Base-by-base conservation (phyloP, 1,140 invertebrate genomes). In the Pissodes strobi region DNA sequence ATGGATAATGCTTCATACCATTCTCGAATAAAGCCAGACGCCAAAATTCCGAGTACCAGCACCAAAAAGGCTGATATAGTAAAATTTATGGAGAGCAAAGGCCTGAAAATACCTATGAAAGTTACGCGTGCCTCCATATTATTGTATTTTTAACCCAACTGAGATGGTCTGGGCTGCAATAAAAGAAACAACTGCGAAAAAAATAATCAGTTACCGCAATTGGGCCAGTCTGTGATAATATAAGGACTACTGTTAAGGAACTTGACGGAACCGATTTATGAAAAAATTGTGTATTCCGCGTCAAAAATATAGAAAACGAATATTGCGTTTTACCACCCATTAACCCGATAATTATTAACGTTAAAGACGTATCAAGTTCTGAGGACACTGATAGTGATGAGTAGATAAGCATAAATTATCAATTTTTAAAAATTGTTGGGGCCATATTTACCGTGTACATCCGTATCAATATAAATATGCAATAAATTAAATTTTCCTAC, bases 21-120 rank as follows among this genome's bases (percentile, higher is more conserved):
- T n/a, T n/a, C n/a, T n/a, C 55, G 67, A 19, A 4, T 48, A 48
- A 4, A 48, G 30, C 56, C 62, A 23, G 39, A 62, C 58, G 61
- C 66, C 22, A 68, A 68, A 64, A 69, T 68, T 49, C 66, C 69
- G 17, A 73, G 58, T 34, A 62, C 68, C 13, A 37, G 62, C 15
- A 66, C 60, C 18, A 46, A 27, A 30, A 71, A 67, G 59, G 27
- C 10, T 48, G n/a, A n/a, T n/a, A n/a, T n/a, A n/a, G n/a, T n/a
- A n/a, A n/a, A n/a, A n/a, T n/a, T n/a, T n/a, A n/a, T 52, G 49
- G 19, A 30, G 17, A 52, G 23, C 17, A 30, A 52, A 52, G 17
- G 12, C 49, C 1, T 52, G 23, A 4, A 52, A 9, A 30, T 52
- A n/a, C 49, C 49, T 30, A 1, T n/a, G 34, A 52, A 52, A 37